Conservation (phyloP, 1,140 invertebrate genomes). For the Drosophila eugracilis region DNA sequence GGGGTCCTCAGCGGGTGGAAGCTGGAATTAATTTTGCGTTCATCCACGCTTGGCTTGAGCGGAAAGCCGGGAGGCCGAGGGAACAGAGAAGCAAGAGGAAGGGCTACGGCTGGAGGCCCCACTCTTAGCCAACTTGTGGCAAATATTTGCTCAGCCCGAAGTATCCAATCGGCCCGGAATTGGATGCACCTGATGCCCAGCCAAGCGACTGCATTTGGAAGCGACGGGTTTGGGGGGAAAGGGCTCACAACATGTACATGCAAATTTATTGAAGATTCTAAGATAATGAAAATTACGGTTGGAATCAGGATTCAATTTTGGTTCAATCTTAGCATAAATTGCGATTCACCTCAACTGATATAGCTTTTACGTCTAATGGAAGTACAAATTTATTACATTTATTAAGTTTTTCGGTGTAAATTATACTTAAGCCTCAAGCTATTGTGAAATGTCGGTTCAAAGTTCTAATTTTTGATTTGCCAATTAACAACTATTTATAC, state of each 20-base stretch:
- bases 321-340: constrained; percentile 1
- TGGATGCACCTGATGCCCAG: constrained; percentile 40
- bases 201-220: background rate
- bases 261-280: constrained; percentile 34
- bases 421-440: too few species aligned
- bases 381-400: too few species aligned
- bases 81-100: background rate
- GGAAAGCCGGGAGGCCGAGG: background rate
- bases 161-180: constrained; percentile 45
- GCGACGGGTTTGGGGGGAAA: background rate
- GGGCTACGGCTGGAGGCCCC: background rate
- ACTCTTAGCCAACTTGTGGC: constrained; percentile 39
- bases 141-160: constrained; percentile 48
- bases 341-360: background rate
- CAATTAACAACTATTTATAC: too few species aligned
- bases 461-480: too few species aligned
- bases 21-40: constrained; percentile 63
- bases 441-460: too few species aligned
- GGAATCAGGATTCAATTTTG: constrained; percentile 30
- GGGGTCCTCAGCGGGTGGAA: constrained; percentile 23
- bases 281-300: constrained; percentile 31
- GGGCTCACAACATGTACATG: constrained; percentile 20
- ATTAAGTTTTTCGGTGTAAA: too few species aligned
- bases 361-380: too few species aligned
- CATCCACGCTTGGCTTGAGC: constrained; percentile 48